Conservation (phyloP, 2,888 invertebrate genomes). For the Ectropis crepuscularia region DNA sequence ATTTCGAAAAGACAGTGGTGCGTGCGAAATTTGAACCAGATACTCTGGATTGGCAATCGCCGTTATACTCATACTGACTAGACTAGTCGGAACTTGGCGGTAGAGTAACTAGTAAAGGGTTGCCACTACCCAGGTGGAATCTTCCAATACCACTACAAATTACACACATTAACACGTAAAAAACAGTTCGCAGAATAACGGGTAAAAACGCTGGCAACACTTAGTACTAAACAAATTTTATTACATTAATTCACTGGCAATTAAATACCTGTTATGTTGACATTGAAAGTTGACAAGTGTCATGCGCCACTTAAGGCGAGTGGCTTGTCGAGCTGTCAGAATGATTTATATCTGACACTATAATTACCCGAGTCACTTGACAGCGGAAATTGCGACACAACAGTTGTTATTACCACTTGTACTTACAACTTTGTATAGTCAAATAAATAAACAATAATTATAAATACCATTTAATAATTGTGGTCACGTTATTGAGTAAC, state of each 20-base stretch:
- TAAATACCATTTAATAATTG: not conserved
- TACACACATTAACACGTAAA: not conserved
- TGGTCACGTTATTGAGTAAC: no score
- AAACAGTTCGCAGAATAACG: not conserved
- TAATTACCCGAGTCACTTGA: conserved; percentile 25
- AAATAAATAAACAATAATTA: conserved; percentile 5
- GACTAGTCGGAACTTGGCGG: no score
- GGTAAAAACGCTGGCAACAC: not conserved
- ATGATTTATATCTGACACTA: conserved; percentile 30
- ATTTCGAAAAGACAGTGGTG: no score
- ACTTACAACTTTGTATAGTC: not conserved
- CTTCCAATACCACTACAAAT: no score
- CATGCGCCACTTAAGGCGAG: conserved; percentile 31
- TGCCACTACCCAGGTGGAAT: no score
- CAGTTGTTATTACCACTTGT: conserved; percentile 6
- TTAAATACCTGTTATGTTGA: conserved; percentile 29
- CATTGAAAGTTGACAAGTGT: conserved; percentile 35
- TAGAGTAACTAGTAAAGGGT: no score
- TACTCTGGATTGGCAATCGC: no score
- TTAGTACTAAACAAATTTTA: not conserved
- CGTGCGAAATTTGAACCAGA: no score
- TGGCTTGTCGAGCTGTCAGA: conserved; percentile 26
- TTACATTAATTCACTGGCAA: not conserved
- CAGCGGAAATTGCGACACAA: conserved; percentile 26
- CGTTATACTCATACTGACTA: no score